Conservation (phyloP, 2,888 invertebrate genomes). For the Drosophila kambysellisi region DNA sequence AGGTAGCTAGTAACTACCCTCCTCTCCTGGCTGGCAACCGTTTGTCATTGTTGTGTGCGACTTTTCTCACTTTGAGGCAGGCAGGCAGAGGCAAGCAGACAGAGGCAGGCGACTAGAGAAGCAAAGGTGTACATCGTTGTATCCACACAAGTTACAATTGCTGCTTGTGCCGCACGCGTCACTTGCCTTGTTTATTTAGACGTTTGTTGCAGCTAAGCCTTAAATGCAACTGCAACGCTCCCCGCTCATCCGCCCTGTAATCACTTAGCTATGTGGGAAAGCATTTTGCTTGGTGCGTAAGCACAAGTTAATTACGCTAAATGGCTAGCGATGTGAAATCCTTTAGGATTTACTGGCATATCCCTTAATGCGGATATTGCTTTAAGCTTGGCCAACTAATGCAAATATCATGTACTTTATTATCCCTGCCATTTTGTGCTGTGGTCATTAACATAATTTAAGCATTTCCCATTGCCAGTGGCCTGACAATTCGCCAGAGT, state of each 20-base stretch:
- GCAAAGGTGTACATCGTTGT: conserved; percentile 27
- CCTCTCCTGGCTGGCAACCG: conserved; percentile 35
- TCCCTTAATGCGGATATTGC: conserved; percentile 52
- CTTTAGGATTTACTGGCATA: conserved; percentile 24
- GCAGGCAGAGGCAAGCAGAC: neutral
- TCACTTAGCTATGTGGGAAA: conserved; percentile 68
- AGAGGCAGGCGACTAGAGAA: neutral
- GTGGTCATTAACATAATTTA: conserved; percentile 60
- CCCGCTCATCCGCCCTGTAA: conserved; percentile 3
- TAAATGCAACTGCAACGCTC: conserved; percentile 46
- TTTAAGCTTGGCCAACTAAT: conserved; percentile 37
- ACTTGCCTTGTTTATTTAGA: conserved; percentile 66
- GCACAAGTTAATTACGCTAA: conserved; percentile 64
- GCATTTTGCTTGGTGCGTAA: conserved; percentile 30
- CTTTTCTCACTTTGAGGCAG: conserved; percentile 72
- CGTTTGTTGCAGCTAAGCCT: conserved; percentile 59
- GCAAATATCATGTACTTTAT: conserved; percentile 64
- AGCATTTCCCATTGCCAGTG: conserved; percentile 61
- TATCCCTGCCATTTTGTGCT: conserved; percentile 18
- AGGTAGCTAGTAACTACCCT: conserved; percentile 59
- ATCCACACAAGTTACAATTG: conserved; percentile 75
- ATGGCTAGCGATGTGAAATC: conserved; percentile 35
- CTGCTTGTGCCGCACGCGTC: conserved; percentile 65
- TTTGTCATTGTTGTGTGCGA: conserved; percentile 78
- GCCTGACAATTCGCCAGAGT: conserved; percentile 9